Conservation (phyloP, 2,113 vertebrate species). For the Halichoerus grypus region DNA sequence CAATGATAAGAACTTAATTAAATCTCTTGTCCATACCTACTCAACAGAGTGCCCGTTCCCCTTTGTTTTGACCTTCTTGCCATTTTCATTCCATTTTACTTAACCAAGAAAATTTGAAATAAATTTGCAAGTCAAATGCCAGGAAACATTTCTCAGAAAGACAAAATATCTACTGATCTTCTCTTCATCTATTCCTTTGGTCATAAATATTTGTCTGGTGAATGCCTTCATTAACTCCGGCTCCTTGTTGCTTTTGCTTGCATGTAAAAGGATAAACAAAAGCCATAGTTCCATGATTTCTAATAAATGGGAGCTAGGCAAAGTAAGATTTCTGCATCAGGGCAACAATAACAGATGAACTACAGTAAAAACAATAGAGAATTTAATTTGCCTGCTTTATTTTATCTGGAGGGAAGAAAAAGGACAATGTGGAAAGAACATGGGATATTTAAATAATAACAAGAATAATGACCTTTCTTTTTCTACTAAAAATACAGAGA, state of each 20-base stretch:
- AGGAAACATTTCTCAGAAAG: slow-evolving; percentile 57
- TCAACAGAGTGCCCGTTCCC: neutral
- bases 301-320: neutral
- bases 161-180: slow-evolving; percentile 37
- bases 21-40: neutral
- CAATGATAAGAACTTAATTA: slow-evolving; percentile 51
- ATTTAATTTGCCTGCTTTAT: neutral
- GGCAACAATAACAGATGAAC: neutral
- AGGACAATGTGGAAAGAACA: neutral
- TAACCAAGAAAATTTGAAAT: slow-evolving; percentile 67
- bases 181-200: slow-evolving; percentile 47
- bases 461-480: neutral
- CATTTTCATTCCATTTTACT: slow-evolving; percentile 52
- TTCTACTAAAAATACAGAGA: neutral
- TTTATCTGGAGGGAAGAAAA: neutral
- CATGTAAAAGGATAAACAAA: neutral
- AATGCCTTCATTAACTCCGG: slow-evolving; percentile 4
- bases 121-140: slow-evolving; percentile 71
- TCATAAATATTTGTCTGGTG: slow-evolving; percentile 51
- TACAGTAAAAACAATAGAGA: neutral
- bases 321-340: neutral
- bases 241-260: neutral
- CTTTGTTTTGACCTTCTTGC: slow-evolving; percentile 43
- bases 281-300: neutral
- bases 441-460: neutral